Base-by-base conservation (phyloP, 2,797 vertebrate genomes). In the Macropus fuliginosus region DNA sequence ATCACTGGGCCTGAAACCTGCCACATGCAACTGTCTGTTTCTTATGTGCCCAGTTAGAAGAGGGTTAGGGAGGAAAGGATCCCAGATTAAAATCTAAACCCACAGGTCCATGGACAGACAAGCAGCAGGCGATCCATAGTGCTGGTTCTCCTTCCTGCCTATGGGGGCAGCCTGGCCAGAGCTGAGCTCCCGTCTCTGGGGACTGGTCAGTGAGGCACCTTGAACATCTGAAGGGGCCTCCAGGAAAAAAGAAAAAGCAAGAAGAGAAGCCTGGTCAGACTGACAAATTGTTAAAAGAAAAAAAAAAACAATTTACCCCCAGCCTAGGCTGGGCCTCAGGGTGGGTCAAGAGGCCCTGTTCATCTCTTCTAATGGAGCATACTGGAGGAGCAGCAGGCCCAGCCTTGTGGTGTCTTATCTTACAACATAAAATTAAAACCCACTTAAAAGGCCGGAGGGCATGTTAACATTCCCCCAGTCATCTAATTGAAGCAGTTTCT, bases 341-440 rank as follows among this genome's bases (percentile, higher is more conserved):
- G 66, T 9, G 93, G 97, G 97, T 98, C 98, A 98, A 98, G 97
- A 96, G 97, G 98, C 97, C 98, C 94, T 34, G 0, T 89, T 96
- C 74, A 21, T 31, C 95, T 92, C 95, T 96, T 91, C 98, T 98
- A 98, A 98, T 98, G 97, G 98, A 98, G 96, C 91, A 97, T 95
- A 96, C 96, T 46, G 91, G 93, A 97, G 96, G 94, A 97, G 96
- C 16, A 95, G 97, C 96, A 89, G 96, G 81, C 95, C 91, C 27
- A 18, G 97, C 94, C 95, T 27, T 11, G 59, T 96, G 90, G 96
- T 97, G 98, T 97, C 98, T 98, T 98, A 98, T 98, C 98, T 98
- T 98, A 98, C 98, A 98, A 98, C 98, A 98, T 98, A 98, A 98
- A 98, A 98, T 98, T 98, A 98, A 98, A 98, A 98, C 98, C 98